phyloP scores from a whole-genome alignment of 1,140 invertebrate species.

The Leucophenga varia region DNA sequence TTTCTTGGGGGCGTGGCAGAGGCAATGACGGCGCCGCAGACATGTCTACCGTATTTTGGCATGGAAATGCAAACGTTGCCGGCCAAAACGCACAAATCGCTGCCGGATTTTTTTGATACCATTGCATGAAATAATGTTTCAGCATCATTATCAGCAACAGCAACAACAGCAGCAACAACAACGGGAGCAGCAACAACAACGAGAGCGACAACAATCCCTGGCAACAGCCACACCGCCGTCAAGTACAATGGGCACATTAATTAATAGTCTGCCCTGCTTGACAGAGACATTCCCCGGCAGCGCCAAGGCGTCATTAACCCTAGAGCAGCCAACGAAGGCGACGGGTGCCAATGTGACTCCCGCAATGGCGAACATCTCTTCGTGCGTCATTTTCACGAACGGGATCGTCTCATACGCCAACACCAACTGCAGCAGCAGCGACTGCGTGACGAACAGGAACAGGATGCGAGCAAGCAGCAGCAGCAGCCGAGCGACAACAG shows the following conservation, averaged over 20 bases:
- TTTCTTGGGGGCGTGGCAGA: no score
- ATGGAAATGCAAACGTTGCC: slow-evolving; percentile 26
- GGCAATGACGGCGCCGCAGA: slow-evolving; percentile 15
- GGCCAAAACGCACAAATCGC: slow-evolving; percentile 38
- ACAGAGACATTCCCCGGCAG: no score
- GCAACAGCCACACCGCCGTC: slow-evolving; percentile 11
- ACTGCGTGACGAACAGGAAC: slow-evolving; percentile 31
- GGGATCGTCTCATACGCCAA: slow-evolving; percentile 53
- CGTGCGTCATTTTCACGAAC: slow-evolving; percentile 51
- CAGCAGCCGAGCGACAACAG: slow-evolving; percentile 6
- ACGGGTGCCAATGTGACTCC: no score
- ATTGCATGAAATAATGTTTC: slow-evolving; percentile 46
- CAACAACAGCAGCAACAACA: slow-evolving; percentile 21
- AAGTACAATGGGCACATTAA: slow-evolving; percentile 43
- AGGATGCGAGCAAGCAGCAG: no score
- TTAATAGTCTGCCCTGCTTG: no score
- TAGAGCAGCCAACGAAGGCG: no score
- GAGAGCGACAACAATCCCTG: no score
- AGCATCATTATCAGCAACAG: slow-evolving; percentile 30
- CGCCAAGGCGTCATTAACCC: no score
- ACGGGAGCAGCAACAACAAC: slow-evolving; percentile 22
- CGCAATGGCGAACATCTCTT: slow-evolving; percentile 45
- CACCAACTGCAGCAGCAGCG: slow-evolving; percentile 51
- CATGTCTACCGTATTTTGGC: slow-evolving; percentile 48
- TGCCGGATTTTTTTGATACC: slow-evolving; percentile 48